Percentiles rank a stretch among this genome's conserved stretches.
These are phyloP conservation scores for Tenebrosternarchus preto DNA, from an alignment of 2,113 vertebrate genomes.

Conservation along the genomic window DNA sequence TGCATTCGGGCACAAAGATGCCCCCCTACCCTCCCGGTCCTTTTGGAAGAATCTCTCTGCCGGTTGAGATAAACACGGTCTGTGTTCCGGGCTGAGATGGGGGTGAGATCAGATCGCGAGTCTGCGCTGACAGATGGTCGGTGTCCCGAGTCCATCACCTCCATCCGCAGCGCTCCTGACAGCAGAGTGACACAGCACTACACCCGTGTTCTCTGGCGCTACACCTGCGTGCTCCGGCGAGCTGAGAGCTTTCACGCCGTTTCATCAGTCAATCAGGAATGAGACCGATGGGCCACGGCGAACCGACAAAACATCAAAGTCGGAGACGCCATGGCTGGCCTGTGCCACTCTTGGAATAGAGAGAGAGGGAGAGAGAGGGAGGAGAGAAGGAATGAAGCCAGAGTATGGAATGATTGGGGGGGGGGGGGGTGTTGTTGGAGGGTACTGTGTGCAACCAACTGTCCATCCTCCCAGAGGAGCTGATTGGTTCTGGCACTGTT, in stretches of 20 bases:
- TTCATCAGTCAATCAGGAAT: slow-evolving; percentile 49
- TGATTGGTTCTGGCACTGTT: slow-evolving; percentile 20
- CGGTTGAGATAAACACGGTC: background rate
- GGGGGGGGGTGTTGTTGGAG: background rate
- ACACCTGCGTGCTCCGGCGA: slow-evolving; percentile 40
- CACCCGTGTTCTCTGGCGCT: too few species aligned
- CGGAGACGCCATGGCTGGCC: slow-evolving; percentile 11
- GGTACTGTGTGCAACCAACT: slow-evolving; percentile 14
- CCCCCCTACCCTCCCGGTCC: too few species aligned
- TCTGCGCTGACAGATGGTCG: slow-evolving; percentile 39
- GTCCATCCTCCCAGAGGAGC: slow-evolving; percentile 24
- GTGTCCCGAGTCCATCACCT: slow-evolving; percentile 34
- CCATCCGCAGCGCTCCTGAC: slow-evolving; percentile 30
- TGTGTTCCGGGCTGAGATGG: background rate
- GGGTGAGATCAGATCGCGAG: slow-evolving; percentile 1
- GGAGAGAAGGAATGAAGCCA: background rate
- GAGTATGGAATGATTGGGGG: background rate
- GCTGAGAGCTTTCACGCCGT: slow-evolving; percentile 44
- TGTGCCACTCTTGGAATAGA: slow-evolving; percentile 27
- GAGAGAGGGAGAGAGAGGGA: slow-evolving; percentile 34
- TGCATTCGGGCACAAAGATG: background rate
- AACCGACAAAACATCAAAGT: slow-evolving; percentile 34
- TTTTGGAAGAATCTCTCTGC: background rate
- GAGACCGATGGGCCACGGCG: slow-evolving; percentile 32
- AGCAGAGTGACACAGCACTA: slow-evolving; percentile 40